Evolutionary conservation across 2,113 vertebrate genomes (phyloP), one percentile per base, ranked within the genome.

Genomic region (Phyllopteryx taeniolatus): DNA sequence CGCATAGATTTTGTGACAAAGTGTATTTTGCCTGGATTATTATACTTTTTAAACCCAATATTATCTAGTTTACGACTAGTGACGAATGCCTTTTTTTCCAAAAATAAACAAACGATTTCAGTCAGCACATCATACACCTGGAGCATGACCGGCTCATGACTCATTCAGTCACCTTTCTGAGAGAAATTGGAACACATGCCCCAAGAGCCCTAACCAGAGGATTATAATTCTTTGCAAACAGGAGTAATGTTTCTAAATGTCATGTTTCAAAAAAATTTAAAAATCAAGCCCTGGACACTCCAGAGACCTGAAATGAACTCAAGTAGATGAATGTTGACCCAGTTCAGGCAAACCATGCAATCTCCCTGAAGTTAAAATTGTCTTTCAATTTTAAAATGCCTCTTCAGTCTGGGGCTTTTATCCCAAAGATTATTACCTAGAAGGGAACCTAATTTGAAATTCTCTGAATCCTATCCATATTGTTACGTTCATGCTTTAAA

Each of bases 301-400:
- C 47, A 69, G 46, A 77, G 20, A 71, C 74, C 61, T 75, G 31
- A 77, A 77, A 70, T 67, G 77, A 74, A 75, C 77, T 79, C 22
- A 53, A 70, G 67, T 39, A 75, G 71, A 79, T 74, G 76, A 72
- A 35, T 67, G 42, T 39, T 81, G 83, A 79, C 81, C 81, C 59
- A 85, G 53, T 83, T 87, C 35, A 49, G 43, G 14, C 20, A 72
- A 70, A 82, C 83, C 66, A 77, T 27, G 33, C 22, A 81, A 78
- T 78, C 73, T 65, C 67, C 57, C 68, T 8, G 15, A 47, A 75
- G 72, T 81, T 78, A 71, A 72, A 76, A 65, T 49, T 75, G 63
- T 53, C 59, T 79, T 78, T 85, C 39, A 15, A 68, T 33, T 59
- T 63, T 53, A 59, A 78, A 76, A 74, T 47, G 9, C 1, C 44